Percentiles rank a stretch among this genome's conserved stretches.
These are phyloP conservation scores for Darevskia mixta DNA, from an alignment of 2,797 vertebrate genomes.

Conservation along the genomic window DNA sequence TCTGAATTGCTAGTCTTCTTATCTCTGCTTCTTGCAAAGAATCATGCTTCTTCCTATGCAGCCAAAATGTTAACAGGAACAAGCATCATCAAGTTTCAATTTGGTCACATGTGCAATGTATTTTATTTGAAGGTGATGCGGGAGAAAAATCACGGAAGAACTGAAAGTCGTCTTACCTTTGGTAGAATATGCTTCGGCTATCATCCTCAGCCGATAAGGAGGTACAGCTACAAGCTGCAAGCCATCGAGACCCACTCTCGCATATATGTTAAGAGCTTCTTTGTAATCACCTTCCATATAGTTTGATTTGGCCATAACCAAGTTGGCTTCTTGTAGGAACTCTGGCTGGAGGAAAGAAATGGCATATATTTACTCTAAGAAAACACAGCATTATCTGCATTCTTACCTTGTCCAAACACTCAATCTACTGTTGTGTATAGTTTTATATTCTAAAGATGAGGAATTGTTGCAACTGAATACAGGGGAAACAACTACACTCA, in stretches of 20 bases:
- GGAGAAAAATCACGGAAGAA: not conserved
- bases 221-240: conserved; percentile 88
- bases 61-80: not conserved
- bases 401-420: too few species aligned
- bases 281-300: conserved; percentile 95
- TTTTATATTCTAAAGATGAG: not conserved
- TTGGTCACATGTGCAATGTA: not conserved
- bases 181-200: conserved; percentile 95
- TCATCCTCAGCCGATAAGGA: conserved; percentile 91
- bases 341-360: conserved; percentile 85
- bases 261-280: conserved; percentile 89
- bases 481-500: not conserved
- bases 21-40: not conserved
- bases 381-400: not conserved
- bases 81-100: not conserved
- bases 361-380: not conserved
- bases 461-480: not conserved
- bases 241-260: conserved; percentile 88
- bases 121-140: not conserved
- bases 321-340: conserved; percentile 92
- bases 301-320: conserved; percentile 94
- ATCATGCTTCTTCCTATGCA: not conserved
- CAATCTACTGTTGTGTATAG: not conserved
- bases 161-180: conserved; percentile 85
- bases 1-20: not conserved